Base-by-base conservation (phyloP, 2,113 vertebrate species). In the Amblyopsis rosae region DNA sequence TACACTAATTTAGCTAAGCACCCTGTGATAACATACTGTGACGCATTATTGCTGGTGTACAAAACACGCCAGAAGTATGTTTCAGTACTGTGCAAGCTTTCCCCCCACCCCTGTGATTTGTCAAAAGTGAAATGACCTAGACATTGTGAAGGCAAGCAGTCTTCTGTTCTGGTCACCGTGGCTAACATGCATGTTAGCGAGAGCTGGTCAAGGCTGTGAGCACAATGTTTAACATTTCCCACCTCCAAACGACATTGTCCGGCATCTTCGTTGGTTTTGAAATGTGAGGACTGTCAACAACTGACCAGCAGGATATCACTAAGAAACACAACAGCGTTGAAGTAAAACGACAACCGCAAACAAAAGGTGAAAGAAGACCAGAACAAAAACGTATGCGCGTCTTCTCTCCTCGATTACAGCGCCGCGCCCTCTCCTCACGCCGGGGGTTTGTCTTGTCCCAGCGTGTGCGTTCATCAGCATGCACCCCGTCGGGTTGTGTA, bases 31-130 rank as follows among this genome's bases (percentile, higher is more conserved):
- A n/a, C 51, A 50, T 32, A 48, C 12, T 54, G 51, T 75, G 58
- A 11, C 16, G 64, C 12, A 73, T 70, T 81, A 79, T 75, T 77
- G 79, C 82, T 84, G 76, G 82, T 84, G 53, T 48, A 51, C 32
- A 15, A 47, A 50, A 64, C 47, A 48, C 62, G 12, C 13, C 35
- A 41, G 35, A 5, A 32, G 10, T 32, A 49, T 51, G 47, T 51
- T 3, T 50, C 9, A 70, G 77, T 75, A 80, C 76, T 74, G n/a
- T 3, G 54, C 51, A 69, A 45, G 61, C 46, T 2, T 41, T 1
- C 6, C 3, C 6, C 7, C 0, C 26, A 1, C 7, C 5, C n/a
- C 51, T 1, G n/a, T 15, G 12, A 54, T 51, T 51, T 11, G 49
- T 51, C 49, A 3, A 15, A 11, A 15, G 9, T 51, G 13, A n/a